phyloP scores from a whole-genome alignment of 2,888 invertebrate species.

The Himalopsyche japonica region DNA sequence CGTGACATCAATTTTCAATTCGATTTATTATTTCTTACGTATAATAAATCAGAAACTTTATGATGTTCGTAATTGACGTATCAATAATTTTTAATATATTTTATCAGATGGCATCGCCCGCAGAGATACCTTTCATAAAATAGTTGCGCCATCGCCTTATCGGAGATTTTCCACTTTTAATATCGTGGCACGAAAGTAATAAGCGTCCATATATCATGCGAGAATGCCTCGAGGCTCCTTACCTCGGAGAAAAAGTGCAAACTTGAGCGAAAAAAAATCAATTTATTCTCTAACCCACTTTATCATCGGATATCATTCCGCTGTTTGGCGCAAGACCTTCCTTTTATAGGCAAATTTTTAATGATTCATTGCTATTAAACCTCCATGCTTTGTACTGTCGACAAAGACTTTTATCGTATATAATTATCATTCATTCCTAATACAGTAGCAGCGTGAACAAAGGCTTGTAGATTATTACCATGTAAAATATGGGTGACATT shows the following conservation, averaged over 20 bases:
- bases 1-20: not conserved
- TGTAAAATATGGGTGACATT: not conserved
- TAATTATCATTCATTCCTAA: slow-evolving; percentile 5
- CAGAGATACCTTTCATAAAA: slow-evolving; percentile 7
- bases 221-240: slow-evolving; percentile 15
- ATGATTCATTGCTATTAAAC: slow-evolving; percentile 28
- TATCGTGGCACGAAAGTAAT: slow-evolving; percentile 34
- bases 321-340: slow-evolving; percentile 7
- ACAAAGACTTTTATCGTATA: not conserved
- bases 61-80: not conserved
- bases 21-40: not conserved
- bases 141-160: slow-evolving; percentile 18
- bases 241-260: slow-evolving; percentile 36
- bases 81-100: not conserved
- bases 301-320: slow-evolving; percentile 39
- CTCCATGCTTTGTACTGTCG: slow-evolving; percentile 19
- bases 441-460: not conserved
- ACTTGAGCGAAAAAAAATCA: slow-evolving; percentile 38
- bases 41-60: not conserved
- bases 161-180: slow-evolving; percentile 33
- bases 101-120: not conserved
- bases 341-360: slow-evolving; percentile 26
- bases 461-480: not conserved
- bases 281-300: slow-evolving; percentile 39
- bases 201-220: slow-evolving; percentile 38